Evolutionary conservation across 2,888 invertebrate genomes (phyloP).

Genomic region (Diaperis boleti): DNA sequence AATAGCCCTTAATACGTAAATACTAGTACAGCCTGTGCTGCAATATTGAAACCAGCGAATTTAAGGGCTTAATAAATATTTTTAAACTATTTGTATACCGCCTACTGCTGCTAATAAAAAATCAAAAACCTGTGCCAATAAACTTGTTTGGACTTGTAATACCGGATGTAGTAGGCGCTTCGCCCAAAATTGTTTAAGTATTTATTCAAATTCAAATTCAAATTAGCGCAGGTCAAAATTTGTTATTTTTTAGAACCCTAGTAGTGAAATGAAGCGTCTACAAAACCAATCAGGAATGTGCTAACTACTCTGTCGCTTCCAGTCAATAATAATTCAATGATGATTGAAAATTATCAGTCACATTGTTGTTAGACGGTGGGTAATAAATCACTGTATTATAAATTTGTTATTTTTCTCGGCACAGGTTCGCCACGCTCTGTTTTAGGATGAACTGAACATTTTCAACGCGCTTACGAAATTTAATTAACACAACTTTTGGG

Average conservation of each 20-base stretch:
- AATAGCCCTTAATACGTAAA: too few relatives aligned
- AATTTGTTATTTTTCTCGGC: conserved; percentile 12
- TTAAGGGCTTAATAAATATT: too few relatives aligned
- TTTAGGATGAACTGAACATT: background rate
- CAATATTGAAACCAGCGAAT: too few relatives aligned
- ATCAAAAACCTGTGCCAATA: conserved; percentile 25
- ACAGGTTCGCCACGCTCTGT: conserved; percentile 9
- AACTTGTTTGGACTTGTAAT: conserved; percentile 13
- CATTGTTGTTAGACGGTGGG: conserved; percentile 23
- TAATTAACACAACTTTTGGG: conserved; percentile 6
- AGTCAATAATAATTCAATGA: conserved; percentile 38
- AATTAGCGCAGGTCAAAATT: conserved; percentile 9
- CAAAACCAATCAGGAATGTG: conserved; percentile 38
- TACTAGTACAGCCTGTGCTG: too few relatives aligned
- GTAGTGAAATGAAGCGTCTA: background rate
- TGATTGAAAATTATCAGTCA: conserved; percentile 27
- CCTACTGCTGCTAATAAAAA: conserved; percentile 20
- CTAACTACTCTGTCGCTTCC: conserved; percentile 30
- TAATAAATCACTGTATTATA: conserved; percentile 28
- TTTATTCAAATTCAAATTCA: too few relatives aligned
- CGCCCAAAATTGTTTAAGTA: conserved; percentile 7
- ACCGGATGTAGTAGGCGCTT: conserved; percentile 37
- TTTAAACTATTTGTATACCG: too few relatives aligned
- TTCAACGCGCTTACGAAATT: background rate
- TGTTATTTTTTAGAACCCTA: background rate